Evolutionary conservation across 1,140 invertebrate species (phyloP).

Genomic region (Drosophila tsacasi): DNA sequence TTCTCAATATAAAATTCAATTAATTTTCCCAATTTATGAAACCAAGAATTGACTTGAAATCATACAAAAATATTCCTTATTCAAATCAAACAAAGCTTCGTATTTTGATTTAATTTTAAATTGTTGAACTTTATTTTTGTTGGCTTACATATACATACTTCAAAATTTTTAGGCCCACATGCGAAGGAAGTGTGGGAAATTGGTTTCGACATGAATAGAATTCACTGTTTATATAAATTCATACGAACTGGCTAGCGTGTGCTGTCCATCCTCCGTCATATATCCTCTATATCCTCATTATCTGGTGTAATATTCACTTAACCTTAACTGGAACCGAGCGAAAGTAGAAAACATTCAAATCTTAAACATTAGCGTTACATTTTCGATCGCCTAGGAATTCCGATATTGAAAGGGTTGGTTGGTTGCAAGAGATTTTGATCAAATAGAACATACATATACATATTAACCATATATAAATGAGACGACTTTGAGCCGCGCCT

Average conservation of each 20-base stretch:
- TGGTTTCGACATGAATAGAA: constrained; percentile 68
- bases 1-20: no score
- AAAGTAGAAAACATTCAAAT: constrained; percentile 64
- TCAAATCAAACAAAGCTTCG: not conserved
- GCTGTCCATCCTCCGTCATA: constrained; percentile 16
- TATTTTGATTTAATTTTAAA: constrained; percentile 53
- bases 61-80: not conserved
- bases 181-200: constrained; percentile 72
- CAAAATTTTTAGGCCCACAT: constrained; percentile 75
- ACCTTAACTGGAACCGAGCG: constrained; percentile 49
- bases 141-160: constrained; percentile 77
- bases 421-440: constrained; percentile 73
- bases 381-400: constrained; percentile 62
- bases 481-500: constrained; percentile 72
- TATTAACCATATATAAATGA: constrained; percentile 67
- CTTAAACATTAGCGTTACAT: constrained; percentile 68
- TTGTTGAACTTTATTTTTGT: constrained; percentile 81
- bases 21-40: no score
- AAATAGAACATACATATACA: constrained; percentile 66
- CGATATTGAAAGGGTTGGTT: constrained; percentile 55
- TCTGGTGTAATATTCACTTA: constrained; percentile 35
- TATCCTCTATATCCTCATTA: constrained; percentile 21
- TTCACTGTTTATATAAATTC: constrained; percentile 56
- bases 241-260: constrained; percentile 41
- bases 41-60: no score